Conservation (phyloP, 1,140 invertebrate genomes). For the Aphaenogaster rudis region DNA sequence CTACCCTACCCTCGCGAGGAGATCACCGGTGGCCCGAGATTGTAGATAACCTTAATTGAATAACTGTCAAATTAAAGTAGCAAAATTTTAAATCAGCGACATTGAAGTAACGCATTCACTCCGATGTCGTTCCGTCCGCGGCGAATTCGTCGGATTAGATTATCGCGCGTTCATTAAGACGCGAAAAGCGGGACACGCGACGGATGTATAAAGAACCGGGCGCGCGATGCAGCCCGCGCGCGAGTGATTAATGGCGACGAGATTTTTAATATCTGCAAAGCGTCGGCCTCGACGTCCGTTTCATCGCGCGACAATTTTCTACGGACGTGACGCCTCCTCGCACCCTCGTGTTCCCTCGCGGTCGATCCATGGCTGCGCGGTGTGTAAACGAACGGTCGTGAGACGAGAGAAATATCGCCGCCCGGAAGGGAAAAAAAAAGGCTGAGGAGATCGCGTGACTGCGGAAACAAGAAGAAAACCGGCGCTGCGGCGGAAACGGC, state of each 20-base stretch:
- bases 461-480: slow-evolving; percentile 31
- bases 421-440: neutral
- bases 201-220: slow-evolving; percentile 38
- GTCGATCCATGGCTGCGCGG: slow-evolving; percentile 35
- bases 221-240: neutral
- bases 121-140: slow-evolving; percentile 32
- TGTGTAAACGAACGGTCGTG: slow-evolving; percentile 61
- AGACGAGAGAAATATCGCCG: slow-evolving; percentile 66
- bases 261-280: slow-evolving; percentile 73
- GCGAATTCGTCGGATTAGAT: slow-evolving; percentile 64
- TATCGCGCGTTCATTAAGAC: slow-evolving; percentile 51
- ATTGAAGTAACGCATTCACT: slow-evolving; percentile 63
- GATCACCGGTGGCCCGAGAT: slow-evolving; percentile 63
- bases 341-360: slow-evolving; percentile 32
- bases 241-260: slow-evolving; percentile 70
- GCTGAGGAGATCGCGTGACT: slow-evolving; percentile 24
- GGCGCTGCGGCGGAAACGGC: slow-evolving; percentile 23
- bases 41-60: slow-evolving; percentile 75
- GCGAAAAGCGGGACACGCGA: slow-evolving; percentile 41
- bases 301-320: slow-evolving; percentile 51
- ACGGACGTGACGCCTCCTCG: neutral
- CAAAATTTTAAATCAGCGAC: slow-evolving; percentile 71
- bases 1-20: slow-evolving; percentile 35
- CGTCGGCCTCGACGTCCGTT: slow-evolving; percentile 56
- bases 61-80: slow-evolving; percentile 76